Evolutionary conservation across 2,888 invertebrate genomes (phyloP), one percentile per base, ranked within the genome.

Genomic region (Plebejus argus): DNA sequence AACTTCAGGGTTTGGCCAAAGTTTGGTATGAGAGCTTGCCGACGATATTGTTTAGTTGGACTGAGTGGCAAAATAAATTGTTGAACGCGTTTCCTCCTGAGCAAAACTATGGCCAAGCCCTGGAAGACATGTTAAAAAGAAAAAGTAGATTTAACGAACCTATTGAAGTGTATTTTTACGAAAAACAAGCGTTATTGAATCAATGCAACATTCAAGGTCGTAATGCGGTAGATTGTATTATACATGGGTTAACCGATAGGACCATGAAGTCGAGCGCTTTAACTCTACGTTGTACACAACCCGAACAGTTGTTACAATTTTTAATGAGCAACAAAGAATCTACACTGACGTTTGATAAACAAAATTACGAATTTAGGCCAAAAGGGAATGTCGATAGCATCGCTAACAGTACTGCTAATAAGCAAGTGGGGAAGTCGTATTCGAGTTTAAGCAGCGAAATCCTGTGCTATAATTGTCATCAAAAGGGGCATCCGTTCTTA

Each of bases 1-100:
- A 81, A 76, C 72, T 79, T 70, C 77, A 77, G 53, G 79, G 81
- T 78, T 78, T 80, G 77, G 81, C 79, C 77, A 81, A 78, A 78
- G 78, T 79, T 5, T 79, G 79, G 79, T 77, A 78, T 33, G 75
- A 78, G 53, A 53, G 78, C 56, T 39, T 78, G 39, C 61, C 49
- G 20, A 75, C 78, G 1, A 75, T 78, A 20, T 39, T 78, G 3
- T 78, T 75, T 58, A 76, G 23, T 74, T 79, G 78, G 79, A 35
- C 15, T 0, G 76, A 79, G 28, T 79, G 79, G 79, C 78, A 79
- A 53, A 58, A 70, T 35, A 79, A 78, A 18, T 71, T 79, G 56
- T 15, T 75, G 23, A 78, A 35, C 70, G 78, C 78, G n/a, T 79
- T 79, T 39, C 77, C 78, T 3, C 78, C 61, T 15, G 78, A 79